These are phyloP conservation scores for Drosophila bocqueti DNA, from an alignment of 1,140 invertebrate genomes.

Conservation along the genomic window DNA sequence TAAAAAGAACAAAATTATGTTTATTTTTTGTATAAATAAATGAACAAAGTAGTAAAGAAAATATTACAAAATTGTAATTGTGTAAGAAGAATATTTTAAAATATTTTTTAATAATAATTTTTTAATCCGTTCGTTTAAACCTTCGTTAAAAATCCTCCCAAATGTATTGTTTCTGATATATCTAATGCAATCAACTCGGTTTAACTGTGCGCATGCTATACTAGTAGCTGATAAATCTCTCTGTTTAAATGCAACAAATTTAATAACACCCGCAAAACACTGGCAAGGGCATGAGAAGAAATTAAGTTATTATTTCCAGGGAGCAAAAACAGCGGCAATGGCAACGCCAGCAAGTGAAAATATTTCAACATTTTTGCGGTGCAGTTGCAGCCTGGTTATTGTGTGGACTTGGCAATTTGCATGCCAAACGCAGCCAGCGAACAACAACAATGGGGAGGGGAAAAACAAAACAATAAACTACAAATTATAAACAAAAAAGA, in stretches of 20 bases:
- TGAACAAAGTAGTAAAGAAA: not conserved
- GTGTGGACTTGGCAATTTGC: constrained; percentile 63
- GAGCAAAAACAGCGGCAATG: constrained; percentile 44
- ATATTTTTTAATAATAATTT: too few species aligned
- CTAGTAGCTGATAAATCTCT: constrained; percentile 21
- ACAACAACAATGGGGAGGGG: constrained; percentile 26
- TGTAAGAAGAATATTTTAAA: not conserved
- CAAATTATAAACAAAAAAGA: constrained; percentile 54
- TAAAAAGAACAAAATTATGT: too few species aligned
- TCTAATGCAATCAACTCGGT: not conserved
- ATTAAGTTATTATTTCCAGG: constrained; percentile 68
- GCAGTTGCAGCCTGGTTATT: constrained; percentile 58
- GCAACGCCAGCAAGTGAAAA: constrained; percentile 65
- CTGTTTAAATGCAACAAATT: constrained; percentile 27
- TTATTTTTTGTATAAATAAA: not conserved
- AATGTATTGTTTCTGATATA: not conserved
- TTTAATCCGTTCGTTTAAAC: too few species aligned
- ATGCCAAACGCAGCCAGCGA: constrained; percentile 68
- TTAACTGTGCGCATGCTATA: constrained; percentile 8
- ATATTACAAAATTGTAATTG: too few species aligned
- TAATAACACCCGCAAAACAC: constrained; percentile 29
- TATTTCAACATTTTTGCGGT: constrained; percentile 68
- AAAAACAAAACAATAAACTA: constrained; percentile 70
- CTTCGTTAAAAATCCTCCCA: not conserved
- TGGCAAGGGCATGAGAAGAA: constrained; percentile 59